Percentiles rank a stretch among this genome's conserved stretches.
phyloP scores from a whole-genome alignment of 1,140 invertebrate genomes.

The Geopemphigus sp. region DNA sequence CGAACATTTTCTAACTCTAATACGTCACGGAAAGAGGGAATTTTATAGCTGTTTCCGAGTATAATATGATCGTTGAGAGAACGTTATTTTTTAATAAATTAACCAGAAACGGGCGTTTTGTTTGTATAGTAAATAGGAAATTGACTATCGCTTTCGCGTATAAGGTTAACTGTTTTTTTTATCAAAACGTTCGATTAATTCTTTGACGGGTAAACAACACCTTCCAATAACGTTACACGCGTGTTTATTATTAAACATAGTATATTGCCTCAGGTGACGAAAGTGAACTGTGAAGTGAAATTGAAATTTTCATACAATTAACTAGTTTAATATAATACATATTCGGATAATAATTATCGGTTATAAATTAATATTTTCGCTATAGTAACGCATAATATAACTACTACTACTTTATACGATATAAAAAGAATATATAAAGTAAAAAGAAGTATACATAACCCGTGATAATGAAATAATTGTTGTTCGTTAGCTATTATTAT shows the following conservation, averaged over 20 bases:
- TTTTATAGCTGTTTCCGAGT: too few relatives aligned
- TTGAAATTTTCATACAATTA: not conserved
- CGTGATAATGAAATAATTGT: not conserved
- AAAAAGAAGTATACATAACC: not conserved
- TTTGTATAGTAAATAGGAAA: constrained; percentile 3
- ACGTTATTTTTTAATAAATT: not conserved
- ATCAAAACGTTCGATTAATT: not conserved
- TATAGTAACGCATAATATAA: not conserved
- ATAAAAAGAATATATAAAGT: not conserved
- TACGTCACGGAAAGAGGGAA: too few relatives aligned
- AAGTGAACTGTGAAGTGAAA: constrained; percentile 20
- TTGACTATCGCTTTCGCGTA: not conserved
- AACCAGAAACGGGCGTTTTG: too few relatives aligned
- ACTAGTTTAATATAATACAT: not conserved
- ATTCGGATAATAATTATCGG: not conserved
- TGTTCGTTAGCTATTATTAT: not conserved
- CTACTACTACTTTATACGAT: not conserved
- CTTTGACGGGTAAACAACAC: not conserved
- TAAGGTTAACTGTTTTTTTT: not conserved
- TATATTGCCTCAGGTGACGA: constrained; percentile 19
- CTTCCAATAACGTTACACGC: not conserved
- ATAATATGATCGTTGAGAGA: not conserved
- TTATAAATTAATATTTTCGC: not conserved
- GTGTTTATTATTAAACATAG: too few relatives aligned
- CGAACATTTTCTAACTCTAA: not conserved